Evolutionary conservation across 2,113 vertebrate genomes (phyloP), one percentile per base, ranked within the genome.

Genomic region (Zingel zingel): DNA sequence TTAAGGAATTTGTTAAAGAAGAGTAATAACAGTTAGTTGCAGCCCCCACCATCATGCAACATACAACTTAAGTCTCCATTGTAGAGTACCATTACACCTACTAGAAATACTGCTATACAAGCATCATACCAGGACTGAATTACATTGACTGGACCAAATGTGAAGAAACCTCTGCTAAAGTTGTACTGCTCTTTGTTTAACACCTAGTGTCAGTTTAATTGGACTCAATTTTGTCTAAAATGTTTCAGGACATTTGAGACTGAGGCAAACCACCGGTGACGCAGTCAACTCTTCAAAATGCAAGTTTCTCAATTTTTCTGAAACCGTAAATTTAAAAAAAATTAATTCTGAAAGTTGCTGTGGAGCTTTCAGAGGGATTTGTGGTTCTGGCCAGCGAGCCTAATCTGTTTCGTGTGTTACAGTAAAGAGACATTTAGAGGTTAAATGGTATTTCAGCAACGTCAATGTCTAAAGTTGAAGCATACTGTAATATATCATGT

Each of bases 381-480:
- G 33, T 50, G 61, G 13, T n/a, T 72, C 7, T 0, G 10, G 6
- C 14, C 36, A 39, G 25, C 3, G 16, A 54, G 47, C 61, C 39
- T 74, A 58, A 51, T 74, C 11, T 81, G 45, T 39, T 77, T 23
- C 2, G 1, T 5, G 67, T 76, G 47, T 70, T 74, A 80, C 78
- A 57, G 74, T 78, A 54, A 69, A 53, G 23, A 30, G 69, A 73
- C 5, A 15, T 71, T 72, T 47, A 30, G 59, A 88, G 81, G 83
- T 83, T 84, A 87, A 88, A 85, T 82, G 57, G 64, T 79, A 88
- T 91, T 84, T 83, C 62, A 81, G 82, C 56, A 39, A 87, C 13
- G 80, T 69, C 47, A 10, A 36, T 64, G 84, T 88, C 81, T 88
- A 88, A 79, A 81, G 84, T 92, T 91, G 79, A 76, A 74, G 76